Evolutionary conservation across 92 coral and sea anemone species (phyloP), one percentile per base, ranked within the genome.

Genomic region (Porites rus): DNA sequence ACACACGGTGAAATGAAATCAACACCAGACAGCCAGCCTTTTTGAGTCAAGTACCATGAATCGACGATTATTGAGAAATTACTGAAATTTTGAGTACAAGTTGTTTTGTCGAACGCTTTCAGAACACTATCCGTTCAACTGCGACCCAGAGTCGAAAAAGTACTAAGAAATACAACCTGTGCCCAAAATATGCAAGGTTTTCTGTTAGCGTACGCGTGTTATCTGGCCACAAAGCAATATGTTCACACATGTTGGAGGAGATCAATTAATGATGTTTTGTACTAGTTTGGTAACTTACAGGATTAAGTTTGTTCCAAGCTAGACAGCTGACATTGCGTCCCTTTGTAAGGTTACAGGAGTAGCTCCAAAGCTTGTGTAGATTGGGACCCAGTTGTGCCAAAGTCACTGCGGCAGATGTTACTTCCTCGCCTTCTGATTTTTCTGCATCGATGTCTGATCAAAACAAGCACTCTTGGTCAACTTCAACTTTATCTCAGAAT

Each of bases 291-390:
- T 4, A 69, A 93, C 94, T 86, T 43, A 97, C 99, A 79, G 93
- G 92, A 79, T 97, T 97, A 14, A 81, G 95, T 75, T 93, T 93
- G 90, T 97, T 97, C 99, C 99, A 97, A 8, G 99, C 98, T 69
- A 92, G 77, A 69, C 99, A 97, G 87, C 99, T 97, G 87, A 97
- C 94, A 85, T 97, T 97, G 31, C 96, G 91, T 31, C 98, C 98
- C 86, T 97, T 97, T 22, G 97, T 97, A 80, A 97, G 67, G 50
- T 89, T 80, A 81, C 99, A 95, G 1, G 98, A 85, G 79, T 97
- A 97, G 11, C 94, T 80, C 99, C 99, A 97, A 69, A 97, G 86
- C 84, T 97, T 97, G 62, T 95, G 94, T n/a, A 97, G 92, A 65
- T 94, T 93, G 3, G 99, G 99, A 51, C 99, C 99, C 24, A 97